A percentile compares a stretch with the other conserved stretches of the same genome.
These are phyloP conservation scores for Lasiurus cinereus DNA, from an alignment of 2,113 vertebrate genomes.

Conservation along the genomic window DNA sequence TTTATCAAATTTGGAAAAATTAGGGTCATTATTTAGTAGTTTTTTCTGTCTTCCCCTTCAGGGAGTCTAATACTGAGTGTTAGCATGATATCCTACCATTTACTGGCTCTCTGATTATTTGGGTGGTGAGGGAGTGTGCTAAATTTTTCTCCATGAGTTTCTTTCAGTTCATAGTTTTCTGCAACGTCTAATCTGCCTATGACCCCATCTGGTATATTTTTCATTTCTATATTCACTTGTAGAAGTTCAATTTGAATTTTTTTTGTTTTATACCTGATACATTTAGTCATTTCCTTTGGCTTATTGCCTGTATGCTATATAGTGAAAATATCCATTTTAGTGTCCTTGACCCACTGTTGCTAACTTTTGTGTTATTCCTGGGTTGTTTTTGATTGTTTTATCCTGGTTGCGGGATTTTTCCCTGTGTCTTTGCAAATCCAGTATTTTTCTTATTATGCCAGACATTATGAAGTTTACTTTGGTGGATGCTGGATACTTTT, in stretches of 20 bases:
- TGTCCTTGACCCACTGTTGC: not conserved
- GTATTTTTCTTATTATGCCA: not conserved
- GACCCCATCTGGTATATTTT: fast-evolving
- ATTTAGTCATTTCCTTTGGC: fast-evolving
- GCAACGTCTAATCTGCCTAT: not conserved
- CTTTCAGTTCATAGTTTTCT: not conserved
- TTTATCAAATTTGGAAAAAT: not conserved
- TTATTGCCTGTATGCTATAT: fast-evolving
- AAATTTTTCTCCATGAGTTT: not conserved
- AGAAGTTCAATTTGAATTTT: not conserved
- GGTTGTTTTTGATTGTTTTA: not conserved
- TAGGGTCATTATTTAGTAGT: not conserved
- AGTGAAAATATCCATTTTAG: not conserved
- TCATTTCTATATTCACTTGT: not conserved
- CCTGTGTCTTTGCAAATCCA: not conserved
- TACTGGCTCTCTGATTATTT: fast-evolving
- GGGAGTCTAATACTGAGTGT: too few relatives aligned
- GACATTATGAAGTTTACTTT: fast-evolving
- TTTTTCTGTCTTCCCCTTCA: not conserved
- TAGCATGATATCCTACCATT: fast-evolving
- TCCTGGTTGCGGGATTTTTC: not conserved
- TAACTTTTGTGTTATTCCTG: not conserved
- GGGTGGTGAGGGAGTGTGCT: fast-evolving
- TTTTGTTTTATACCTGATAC: too few relatives aligned
- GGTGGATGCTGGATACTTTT: not conserved